Percentiles rank a stretch among this genome's conserved stretches.
phyloP scores from a whole-genome alignment of 1,140 invertebrate genomes.

The Nasonia longicornis region DNA sequence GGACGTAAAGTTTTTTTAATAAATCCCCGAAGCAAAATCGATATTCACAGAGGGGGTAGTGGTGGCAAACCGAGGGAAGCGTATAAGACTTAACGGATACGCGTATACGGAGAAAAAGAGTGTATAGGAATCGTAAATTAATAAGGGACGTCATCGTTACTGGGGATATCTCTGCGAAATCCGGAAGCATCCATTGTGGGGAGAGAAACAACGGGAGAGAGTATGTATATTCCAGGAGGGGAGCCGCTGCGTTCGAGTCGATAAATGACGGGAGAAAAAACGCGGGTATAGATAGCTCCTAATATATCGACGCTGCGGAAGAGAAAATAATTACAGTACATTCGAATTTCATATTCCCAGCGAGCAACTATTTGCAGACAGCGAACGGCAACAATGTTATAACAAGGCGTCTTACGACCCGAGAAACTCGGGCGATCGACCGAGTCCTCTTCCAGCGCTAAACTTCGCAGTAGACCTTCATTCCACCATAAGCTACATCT shows the following conservation, averaged over 20 bases:
- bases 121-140: constrained; percentile 24
- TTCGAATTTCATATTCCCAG: too few species aligned
- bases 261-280: background rate
- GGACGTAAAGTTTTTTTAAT: constrained; percentile 26
- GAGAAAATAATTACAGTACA: too few species aligned
- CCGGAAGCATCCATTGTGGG: background rate
- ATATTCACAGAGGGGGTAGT: background rate
- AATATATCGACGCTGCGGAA: too few species aligned
- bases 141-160: constrained; percentile 3
- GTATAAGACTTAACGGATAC: background rate
- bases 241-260: background rate
- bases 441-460: too few species aligned
- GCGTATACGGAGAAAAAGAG: background rate
- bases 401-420: too few species aligned
- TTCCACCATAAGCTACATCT: background rate
- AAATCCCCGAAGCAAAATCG: constrained; percentile 14
- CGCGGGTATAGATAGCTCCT: background rate
- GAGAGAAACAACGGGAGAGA: background rate
- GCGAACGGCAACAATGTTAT: too few species aligned
- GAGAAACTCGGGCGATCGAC: too few species aligned
- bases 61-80: background rate
- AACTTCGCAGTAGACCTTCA: too few species aligned
- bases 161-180: background rate
- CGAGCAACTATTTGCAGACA: background rate
- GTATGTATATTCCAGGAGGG: background rate